phyloP scores from a whole-genome alignment of 2,888 invertebrate genomes.

The Caenorhabditis imperialis region DNA sequence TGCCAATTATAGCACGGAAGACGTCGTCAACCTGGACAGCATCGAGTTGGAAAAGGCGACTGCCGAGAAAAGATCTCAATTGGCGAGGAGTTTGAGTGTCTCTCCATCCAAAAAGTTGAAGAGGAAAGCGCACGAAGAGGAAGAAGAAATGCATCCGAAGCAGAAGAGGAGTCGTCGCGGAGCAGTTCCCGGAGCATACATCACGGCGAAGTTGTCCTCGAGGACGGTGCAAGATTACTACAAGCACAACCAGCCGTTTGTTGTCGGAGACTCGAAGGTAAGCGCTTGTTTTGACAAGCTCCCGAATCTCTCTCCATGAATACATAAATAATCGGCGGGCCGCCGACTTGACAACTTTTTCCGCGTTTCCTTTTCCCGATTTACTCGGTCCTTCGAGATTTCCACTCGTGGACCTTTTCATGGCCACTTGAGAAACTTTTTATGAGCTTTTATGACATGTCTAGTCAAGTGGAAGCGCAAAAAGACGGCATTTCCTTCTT shows the following conservation, averaged over 20 bases:
- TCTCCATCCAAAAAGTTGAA: slow-evolving; percentile 59
- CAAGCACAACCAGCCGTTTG: slow-evolving; percentile 64
- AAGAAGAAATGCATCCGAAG: slow-evolving; percentile 19
- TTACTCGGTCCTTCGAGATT: slow-evolving; percentile 41
- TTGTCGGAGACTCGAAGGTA: slow-evolving; percentile 74
- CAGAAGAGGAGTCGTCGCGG: slow-evolving; percentile 37
- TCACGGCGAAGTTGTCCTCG: slow-evolving; percentile 71
- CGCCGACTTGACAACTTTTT: neutral
- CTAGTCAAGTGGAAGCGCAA: slow-evolving; percentile 35
- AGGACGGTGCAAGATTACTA: slow-evolving; percentile 65
- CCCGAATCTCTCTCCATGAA: slow-evolving; percentile 1
- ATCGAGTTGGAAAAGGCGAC: slow-evolving; percentile 60
- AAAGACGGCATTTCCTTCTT: neutral
- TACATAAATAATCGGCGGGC: slow-evolving; percentile 37
- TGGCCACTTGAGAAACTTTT: slow-evolving; percentile 43
- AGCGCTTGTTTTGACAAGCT: slow-evolving; percentile 24
- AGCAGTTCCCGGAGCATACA: slow-evolving; percentile 67
- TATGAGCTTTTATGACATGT: slow-evolving; percentile 29
- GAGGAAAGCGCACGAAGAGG: slow-evolving; percentile 19
- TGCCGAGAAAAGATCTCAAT: slow-evolving; percentile 50
- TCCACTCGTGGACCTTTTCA: slow-evolving; percentile 47
- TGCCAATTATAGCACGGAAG: slow-evolving; percentile 81
- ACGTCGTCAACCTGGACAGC: slow-evolving; percentile 65
- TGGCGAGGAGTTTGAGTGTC: slow-evolving; percentile 52
- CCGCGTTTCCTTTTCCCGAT: slow-evolving; percentile 1